These are phyloP conservation scores for Lithodes maja DNA, from an alignment of 2,888 invertebrate species.

Conservation along the genomic window DNA sequence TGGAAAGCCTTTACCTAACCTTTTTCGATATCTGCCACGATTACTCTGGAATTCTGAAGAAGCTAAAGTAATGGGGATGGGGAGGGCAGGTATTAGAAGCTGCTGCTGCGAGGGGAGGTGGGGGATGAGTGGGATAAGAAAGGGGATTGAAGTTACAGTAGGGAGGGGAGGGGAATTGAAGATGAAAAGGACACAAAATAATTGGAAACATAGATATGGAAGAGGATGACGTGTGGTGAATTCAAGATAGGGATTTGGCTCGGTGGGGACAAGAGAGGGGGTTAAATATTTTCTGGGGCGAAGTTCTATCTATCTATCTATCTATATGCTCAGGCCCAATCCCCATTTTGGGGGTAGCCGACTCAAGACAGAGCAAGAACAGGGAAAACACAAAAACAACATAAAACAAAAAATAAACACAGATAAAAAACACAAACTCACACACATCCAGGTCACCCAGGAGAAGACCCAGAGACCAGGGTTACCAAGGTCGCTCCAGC, in stretches of 20 bases:
- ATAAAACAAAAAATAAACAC: too few species aligned
- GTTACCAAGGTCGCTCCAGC: too few species aligned
- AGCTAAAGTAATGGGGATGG: neutral
- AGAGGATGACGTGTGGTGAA: neutral
- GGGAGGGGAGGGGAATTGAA: neutral
- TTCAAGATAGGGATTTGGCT: neutral
- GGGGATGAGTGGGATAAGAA: neutral
- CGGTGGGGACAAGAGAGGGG: neutral
- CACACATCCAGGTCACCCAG: too few species aligned
- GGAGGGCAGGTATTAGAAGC: neutral
- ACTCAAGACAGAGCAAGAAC: too few species aligned
- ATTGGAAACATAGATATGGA: too few species aligned
- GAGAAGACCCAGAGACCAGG: too few species aligned
- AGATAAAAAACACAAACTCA: too few species aligned
- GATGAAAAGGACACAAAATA: neutral
- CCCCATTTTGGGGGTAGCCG: too few species aligned
- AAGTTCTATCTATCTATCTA: too few species aligned
- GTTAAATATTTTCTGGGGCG: too few species aligned
- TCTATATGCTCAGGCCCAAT: too few species aligned
- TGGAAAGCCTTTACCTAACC: neutral
- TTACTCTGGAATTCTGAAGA: neutral
- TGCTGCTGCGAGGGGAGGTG: neutral
- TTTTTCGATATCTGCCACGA: neutral
- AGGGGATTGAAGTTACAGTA: neutral
- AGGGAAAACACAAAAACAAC: too few species aligned